These are phyloP conservation scores for Cheilosia impressa DNA, from an alignment of 2,888 invertebrate species.

Conservation along the genomic window DNA sequence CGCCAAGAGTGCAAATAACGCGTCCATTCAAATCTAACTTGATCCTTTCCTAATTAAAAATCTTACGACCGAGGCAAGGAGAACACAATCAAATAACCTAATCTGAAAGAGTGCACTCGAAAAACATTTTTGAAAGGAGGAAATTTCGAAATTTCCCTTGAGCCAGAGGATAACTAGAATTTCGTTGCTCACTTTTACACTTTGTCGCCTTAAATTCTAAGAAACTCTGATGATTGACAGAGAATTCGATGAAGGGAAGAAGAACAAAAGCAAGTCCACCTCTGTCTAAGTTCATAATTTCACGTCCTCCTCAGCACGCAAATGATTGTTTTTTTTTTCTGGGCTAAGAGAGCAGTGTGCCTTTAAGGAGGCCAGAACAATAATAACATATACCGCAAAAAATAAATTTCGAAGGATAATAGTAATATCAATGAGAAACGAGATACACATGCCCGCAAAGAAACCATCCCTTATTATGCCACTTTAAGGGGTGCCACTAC, in stretches of 20 bases:
- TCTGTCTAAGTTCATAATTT: background rate
- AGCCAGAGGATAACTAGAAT: background rate
- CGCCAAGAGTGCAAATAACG: constrained; percentile 21
- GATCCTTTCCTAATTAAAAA: constrained; percentile 43
- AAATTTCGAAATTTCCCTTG: background rate
- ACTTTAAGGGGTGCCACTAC: constrained; percentile 34
- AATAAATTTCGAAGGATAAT: constrained; percentile 13
- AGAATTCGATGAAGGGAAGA: background rate
- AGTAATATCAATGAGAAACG: constrained; percentile 6
- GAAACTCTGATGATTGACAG: constrained; percentile 17
- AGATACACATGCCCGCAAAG: constrained; percentile 12
- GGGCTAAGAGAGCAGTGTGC: background rate
- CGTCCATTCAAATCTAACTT: constrained; percentile 19
- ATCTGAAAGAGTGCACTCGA: constrained; percentile 43
- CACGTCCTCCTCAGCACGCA: constrained; percentile 32
- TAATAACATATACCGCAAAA: constrained; percentile 17
- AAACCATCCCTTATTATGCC: constrained; percentile 27
- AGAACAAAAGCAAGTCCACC: background rate
- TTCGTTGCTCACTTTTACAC: constrained; percentile 33
- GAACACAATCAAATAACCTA: constrained; percentile 50
- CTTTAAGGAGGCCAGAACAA: constrained; percentile 10
- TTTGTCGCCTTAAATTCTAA: constrained; percentile 30
- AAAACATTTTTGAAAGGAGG: background rate
- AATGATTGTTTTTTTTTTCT: constrained; percentile 1
- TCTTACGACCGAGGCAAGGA: background rate